phyloP scores from a whole-genome alignment of 1,140 invertebrate species.

The Cardiocondyla obscurior region DNA sequence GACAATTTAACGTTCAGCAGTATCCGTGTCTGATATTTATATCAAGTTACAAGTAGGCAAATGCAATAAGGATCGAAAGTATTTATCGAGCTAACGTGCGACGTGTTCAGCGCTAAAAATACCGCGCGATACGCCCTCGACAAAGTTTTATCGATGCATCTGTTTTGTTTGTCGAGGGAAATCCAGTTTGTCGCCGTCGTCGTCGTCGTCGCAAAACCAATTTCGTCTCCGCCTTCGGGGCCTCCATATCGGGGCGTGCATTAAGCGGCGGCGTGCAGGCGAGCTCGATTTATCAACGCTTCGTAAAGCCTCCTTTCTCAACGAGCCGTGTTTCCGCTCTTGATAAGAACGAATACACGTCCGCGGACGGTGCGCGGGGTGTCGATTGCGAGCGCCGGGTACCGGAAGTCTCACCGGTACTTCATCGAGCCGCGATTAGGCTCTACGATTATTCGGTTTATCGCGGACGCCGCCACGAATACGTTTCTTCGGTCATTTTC shows the following conservation, averaged over 20 bases:
- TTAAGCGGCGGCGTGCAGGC: constrained; percentile 47
- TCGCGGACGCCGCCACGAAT: not conserved
- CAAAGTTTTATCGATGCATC: constrained; percentile 57
- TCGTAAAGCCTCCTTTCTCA: constrained; percentile 53
- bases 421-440: not conserved
- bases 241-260: constrained; percentile 59
- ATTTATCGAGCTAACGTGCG: constrained; percentile 15
- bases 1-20: not conserved
- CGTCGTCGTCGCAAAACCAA: constrained; percentile 57
- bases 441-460: not conserved
- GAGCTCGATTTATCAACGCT: constrained; percentile 61
- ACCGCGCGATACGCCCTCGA: constrained; percentile 30
- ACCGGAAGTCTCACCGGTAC: not conserved
- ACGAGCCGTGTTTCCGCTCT: constrained; percentile 50
- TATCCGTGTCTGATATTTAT: not conserved
- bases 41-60: not conserved
- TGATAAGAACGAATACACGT: constrained; percentile 58
- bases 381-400: constrained; percentile 25
- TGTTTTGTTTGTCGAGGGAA: constrained; percentile 59
- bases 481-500: not conserved
- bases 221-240: constrained; percentile 52
- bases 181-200: constrained; percentile 54
- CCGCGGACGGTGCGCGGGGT: not conserved
- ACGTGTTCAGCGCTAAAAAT: constrained; percentile 40
- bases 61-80: constrained; percentile 10